Base-by-base conservation (phyloP, 2,797 vertebrate species). In the Mormyrus proboscirostris region DNA sequence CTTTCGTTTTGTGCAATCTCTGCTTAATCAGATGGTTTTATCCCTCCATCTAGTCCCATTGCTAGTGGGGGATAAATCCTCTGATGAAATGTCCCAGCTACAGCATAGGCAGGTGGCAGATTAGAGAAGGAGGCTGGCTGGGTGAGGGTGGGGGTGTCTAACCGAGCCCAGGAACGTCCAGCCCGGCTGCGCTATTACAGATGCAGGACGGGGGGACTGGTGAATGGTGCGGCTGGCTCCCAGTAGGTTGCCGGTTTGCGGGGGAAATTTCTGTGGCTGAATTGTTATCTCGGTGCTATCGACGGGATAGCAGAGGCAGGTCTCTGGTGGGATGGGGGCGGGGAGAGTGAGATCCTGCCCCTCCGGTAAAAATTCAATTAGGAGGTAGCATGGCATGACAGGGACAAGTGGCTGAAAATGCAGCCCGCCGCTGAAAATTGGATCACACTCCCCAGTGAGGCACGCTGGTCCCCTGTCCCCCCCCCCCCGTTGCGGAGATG, bases 281-380 rank as follows among this genome's bases (percentile, higher is more conserved):
- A 8, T 69, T 49, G 44, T 69, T 62, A 47, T 88, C 62, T 10
- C 0, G 5, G 62, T 6, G 10, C 57, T 89, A 73, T 69, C 44
- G 41, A 55, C 25, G 14, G 53, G 41, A 88, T 41, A 57, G 41
- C 86, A 82, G 47, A 88, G 51, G 49, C 86, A 29, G 38, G 33
- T 55, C 83, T 65, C 65, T 50, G n/a, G 85, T 3, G 51, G 65
- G 12, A 55, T 16, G n/a, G 55, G 41, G 53, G 73, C 0, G 59
- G 59, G 49, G 44, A 12, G 14, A 7, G 25, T 12, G 44, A 79
- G 69, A 88, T 7, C 51, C 69, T 19, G 25, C 76, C 38, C 65
- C 69, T 50, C 85, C 1, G 38, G 65, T 57, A 90, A 82, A 88
- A 41, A 79, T 90, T 90, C 89, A 88, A 90, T 90, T 90, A 83